These are phyloP conservation scores for Rhinichthys klamathensis DNA, from an alignment of 2,113 vertebrate genomes.

Conservation along the genomic window DNA sequence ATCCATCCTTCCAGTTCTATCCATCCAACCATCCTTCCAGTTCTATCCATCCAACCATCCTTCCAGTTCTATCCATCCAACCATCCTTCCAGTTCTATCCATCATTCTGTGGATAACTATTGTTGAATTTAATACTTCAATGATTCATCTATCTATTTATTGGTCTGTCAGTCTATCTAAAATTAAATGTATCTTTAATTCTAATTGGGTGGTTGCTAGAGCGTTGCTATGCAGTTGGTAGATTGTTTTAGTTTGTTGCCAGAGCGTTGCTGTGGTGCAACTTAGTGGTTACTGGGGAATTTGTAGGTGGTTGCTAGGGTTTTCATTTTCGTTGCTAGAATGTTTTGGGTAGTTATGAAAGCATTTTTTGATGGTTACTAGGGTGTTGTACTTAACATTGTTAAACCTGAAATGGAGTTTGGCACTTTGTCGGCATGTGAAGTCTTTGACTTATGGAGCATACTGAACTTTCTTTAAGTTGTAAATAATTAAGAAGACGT, in stretches of 20 bases:
- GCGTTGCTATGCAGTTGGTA: too few relatives aligned
- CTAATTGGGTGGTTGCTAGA: too few relatives aligned
- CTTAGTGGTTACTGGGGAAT: not conserved
- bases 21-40: too few relatives aligned
- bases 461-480: constrained; percentile 37
- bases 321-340: not conserved
- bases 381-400: not conserved
- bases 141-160: too few relatives aligned
- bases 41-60: too few relatives aligned
- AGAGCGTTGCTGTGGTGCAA: not conserved
- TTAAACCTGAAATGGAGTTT: constrained; percentile 21
- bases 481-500: constrained; percentile 58
- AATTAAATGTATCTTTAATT: too few relatives aligned
- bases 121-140: too few relatives aligned
- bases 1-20: too few relatives aligned
- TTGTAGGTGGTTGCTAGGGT: not conserved
- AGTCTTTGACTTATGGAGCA: constrained; percentile 26
- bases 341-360: not conserved
- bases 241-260: not conserved
- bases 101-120: too few relatives aligned
- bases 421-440: not conserved
- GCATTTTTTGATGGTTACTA: not conserved
- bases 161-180: too few relatives aligned
- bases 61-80: too few relatives aligned
- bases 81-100: not conserved